A percentile compares a stretch with the other conserved stretches of the same genome.
These are phyloP conservation scores for Anabacerthia variegaticeps DNA, from an alignment of 2,797 vertebrate genomes.

Conservation along the genomic window DNA sequence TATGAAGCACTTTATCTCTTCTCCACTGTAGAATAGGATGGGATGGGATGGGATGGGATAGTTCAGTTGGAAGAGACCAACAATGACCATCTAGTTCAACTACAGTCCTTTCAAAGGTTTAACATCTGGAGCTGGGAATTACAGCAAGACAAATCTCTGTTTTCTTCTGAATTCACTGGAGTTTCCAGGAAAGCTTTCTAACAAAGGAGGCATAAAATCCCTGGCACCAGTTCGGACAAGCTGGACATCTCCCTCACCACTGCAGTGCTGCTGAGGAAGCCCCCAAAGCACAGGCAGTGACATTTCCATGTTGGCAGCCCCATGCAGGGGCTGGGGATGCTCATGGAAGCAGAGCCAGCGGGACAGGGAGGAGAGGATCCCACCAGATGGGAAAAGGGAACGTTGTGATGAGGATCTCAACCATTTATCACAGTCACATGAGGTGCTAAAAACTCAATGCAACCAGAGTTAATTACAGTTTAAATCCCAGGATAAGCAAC, in stretches of 20 bases:
- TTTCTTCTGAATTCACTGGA: neutral
- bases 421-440: neutral
- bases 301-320: neutral
- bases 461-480: neutral
- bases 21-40: neutral
- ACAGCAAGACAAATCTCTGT: neutral
- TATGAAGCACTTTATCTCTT: neutral
- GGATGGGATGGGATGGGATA: accelerated
- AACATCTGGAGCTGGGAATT: accelerated
- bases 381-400: neutral
- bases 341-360: accelerated
- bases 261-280: accelerated
- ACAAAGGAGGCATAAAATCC: neutral
- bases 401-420: accelerated
- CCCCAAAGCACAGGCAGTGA: neutral
- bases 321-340: accelerated
- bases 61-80: neutral
- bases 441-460: neutral
- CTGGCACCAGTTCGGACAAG: neutral
- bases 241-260: neutral
- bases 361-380: neutral
- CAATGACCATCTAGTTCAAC: neutral
- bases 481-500: neutral
- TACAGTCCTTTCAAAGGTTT: neutral
- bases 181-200: neutral